Evolutionary conservation across 1,140 invertebrate species (phyloP), one percentile per base, ranked within the genome.

Genomic region (Saxidomus purpurata): DNA sequence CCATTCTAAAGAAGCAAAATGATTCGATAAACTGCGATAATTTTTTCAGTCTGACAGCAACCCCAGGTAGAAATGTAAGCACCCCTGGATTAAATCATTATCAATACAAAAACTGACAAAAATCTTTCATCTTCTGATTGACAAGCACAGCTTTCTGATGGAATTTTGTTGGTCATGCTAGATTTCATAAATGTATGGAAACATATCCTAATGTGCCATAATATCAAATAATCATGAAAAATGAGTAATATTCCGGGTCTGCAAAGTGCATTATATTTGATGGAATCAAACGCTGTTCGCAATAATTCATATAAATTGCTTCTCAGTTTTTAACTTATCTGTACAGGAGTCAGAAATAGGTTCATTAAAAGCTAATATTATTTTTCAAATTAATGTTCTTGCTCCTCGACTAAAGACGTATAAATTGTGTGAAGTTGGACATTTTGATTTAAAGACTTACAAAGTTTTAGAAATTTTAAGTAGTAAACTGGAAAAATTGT

Each of bases 191-290:
- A 79, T 79, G 31, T 79, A 79, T 79, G 76, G 47, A 79, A 79
- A 79, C 76, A 55, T 36, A 52, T 47, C 76, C 76, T 55, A 79
- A 79, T 79, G 76, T 79, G 76, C 76, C 76, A 79, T 52, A 79
- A 79, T 79, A 79, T 79, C 76, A 79, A 79, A 79, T 52, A 79
- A 79, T 79, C 43, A 55, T 55, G 49, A 79, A 79, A 55, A 79
- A 28, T 52, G 76, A 79, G 76, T 79, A 34, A 79, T 79, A 31
- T 31, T 79, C 31, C 4, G 36, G 28, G 9, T n/a, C 76, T 79
- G 76, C 25, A 52, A 59, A 79, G 76, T 52, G 25, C 76, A 79
- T 79, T 55, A 79, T 36, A 52, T 55, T 36, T 52, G 47, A 71
- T 71, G 67, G 67, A 71, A 71, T 71, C 34, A 71, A 71, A 71